Evolutionary conservation across 2,113 vertebrate genomes (phyloP).

Genomic region (Dasypus novemcinctus): DNA sequence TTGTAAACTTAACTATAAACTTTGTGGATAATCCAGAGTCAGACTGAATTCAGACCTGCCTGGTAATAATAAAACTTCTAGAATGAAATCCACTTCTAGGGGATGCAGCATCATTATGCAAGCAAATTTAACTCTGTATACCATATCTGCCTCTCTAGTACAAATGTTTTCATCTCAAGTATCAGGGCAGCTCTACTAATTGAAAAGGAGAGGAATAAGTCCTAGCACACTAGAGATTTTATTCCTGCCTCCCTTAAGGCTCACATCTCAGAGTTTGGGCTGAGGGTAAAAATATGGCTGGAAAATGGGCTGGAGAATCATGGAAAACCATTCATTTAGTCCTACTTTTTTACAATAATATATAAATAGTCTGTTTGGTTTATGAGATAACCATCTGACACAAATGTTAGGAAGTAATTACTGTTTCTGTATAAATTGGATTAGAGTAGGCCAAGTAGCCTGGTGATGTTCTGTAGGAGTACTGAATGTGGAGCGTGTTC

Average conservation of each 20-base stretch:
- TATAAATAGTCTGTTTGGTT: not conserved
- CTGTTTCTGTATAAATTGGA: not conserved
- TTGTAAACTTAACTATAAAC: not conserved
- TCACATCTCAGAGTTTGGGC: not conserved
- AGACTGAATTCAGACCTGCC: not conserved
- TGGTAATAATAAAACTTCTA: not conserved
- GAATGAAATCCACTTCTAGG: not conserved
- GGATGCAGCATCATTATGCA: not conserved
- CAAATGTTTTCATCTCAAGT: not conserved
- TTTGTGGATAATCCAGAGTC: not conserved
- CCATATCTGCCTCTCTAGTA: not conserved
- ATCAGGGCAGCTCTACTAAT: not conserved
- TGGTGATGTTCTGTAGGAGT: not conserved
- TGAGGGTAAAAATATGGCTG: not conserved
- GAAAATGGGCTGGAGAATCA: not conserved
- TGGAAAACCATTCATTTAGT: not conserved
- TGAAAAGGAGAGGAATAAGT: not conserved
- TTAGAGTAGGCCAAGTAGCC: not conserved
- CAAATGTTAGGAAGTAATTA: not conserved
- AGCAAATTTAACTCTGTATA: not conserved
- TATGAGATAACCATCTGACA: not conserved
- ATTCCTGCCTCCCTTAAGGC: not conserved
- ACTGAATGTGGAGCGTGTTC: not conserved
- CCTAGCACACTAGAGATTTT: not conserved
- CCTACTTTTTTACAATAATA: not conserved